Base-by-base conservation (phyloP, 2,888 invertebrate species). In the Cantharis lateralis region DNA sequence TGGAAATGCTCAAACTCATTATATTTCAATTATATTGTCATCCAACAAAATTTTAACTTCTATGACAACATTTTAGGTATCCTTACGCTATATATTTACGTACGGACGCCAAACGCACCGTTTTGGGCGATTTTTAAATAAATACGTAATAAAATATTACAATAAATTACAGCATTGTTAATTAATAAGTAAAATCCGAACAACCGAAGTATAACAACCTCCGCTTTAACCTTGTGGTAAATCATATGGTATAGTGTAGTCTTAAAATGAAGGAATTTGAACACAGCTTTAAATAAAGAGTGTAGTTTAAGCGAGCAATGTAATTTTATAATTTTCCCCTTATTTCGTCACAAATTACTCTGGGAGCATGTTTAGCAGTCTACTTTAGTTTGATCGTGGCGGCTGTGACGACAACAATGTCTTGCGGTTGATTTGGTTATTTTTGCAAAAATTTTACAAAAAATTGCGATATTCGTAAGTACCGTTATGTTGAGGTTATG, bases 301-400 rank as follows among this genome's bases (percentile, higher is more conserved):
- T 85, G 87, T 86, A 87, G 86, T 88, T 88, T 87, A 87, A 87
- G 85, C 86, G 86, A 88, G 88, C 88, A 88, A 88, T 88, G 88
- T 89, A 89, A 89, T 89, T 89, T 88, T 88, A 89, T 89, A 89
- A 89, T 89, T 89, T 89, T 89, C 88, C 88, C 88, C 88, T 88
- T 87, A 88, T 89, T 88, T 89, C 88, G 88, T 88, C 88, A 88
- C 88, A 89, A 89, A 88, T 89, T 89, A 88, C 88, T 84, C 86
- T 86, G 86, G 86, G 84, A 87, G 87, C 88, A 87, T 87, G 88
- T 87, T 87, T 86, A 87, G 84, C 87, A 85, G 86, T 83, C 86
- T 84, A 86, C 87, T 86, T 87, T 88, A 88, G 88, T 88, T 87
- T 83, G 85, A 85, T 86, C 87, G 86, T 82, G 86, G 85, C 88